phyloP scores from a whole-genome alignment of 2,888 invertebrate species.

The Xylota sylvarum region DNA sequence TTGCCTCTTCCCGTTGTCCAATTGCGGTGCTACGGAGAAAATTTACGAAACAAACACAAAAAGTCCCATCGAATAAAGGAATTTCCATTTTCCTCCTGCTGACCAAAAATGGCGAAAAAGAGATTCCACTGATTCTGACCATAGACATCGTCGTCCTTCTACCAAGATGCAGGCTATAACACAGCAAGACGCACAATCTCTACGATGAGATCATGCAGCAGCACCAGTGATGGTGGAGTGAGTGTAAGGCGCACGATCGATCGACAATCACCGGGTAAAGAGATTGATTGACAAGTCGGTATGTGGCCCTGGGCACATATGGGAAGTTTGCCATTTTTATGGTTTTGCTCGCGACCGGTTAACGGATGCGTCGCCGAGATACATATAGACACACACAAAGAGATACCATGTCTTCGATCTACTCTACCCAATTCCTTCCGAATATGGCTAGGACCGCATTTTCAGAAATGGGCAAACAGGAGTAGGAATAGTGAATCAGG shows the following conservation, averaged over 20 bases:
- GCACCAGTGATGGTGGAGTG: conserved; percentile 21
- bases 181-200: conserved; percentile 58
- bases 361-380: conserved; percentile 66
- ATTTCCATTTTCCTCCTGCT: conserved; percentile 72
- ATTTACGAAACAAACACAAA: conserved; percentile 14
- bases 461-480: conserved; percentile 76
- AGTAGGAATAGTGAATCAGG: conserved; percentile 72
- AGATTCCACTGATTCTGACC: conserved; percentile 66
- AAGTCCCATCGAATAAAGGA: conserved; percentile 40
- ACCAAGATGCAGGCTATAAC: neutral
- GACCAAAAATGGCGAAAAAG: conserved; percentile 70
- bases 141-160: conserved; percentile 57
- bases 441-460: conserved; percentile 72
- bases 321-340: conserved; percentile 76
- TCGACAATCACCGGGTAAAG: conserved; percentile 73
- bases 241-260: conserved; percentile 68
- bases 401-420: conserved; percentile 52
- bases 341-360: conserved; percentile 72
- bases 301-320: conserved; percentile 77
- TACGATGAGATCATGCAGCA: conserved; percentile 57
- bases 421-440: conserved; percentile 74
- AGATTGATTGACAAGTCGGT: conserved; percentile 77
- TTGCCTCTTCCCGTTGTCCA: neutral
- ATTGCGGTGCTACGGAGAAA: conserved; percentile 15
- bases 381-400: conserved; percentile 11